Base-by-base conservation (phyloP, 2,797 vertebrate genomes). In the Macrochelys suwanniensis region DNA sequence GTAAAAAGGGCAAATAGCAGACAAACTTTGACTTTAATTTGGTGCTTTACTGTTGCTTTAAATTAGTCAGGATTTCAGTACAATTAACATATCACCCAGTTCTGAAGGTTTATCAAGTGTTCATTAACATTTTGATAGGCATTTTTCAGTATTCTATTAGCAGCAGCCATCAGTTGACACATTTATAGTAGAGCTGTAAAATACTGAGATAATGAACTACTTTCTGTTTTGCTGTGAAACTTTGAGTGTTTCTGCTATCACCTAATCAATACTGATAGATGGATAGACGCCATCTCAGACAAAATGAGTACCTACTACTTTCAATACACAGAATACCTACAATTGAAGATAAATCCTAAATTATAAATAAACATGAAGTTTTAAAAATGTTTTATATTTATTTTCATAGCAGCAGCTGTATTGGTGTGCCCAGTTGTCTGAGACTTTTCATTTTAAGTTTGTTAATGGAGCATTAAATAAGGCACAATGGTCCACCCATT, bases 61-160 rank as follows among this genome's bases (percentile, higher is more conserved):
- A 45, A 45, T 26, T 45, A 25, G 71, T 76, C 42, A 76, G 5
- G 37, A 25, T 76, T 76, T 76, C 42, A 45, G 25, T 76, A 37
- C 37, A n/a, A 33, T 65, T n/a, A n/a, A 65, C 7, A 4, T 65
- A n/a, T 65, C 61, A 76, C 6, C 23, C 25, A 76, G 23, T 26
- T 76, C 37, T 76, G 23, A 76, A 47, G 42, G 23, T 26, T 26
- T 76, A 21, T 76, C 42, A 76, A 17, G 15, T 21, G 59, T 68
- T 21, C 7, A 3, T 45, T 28, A 25, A 13, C 12, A 54, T 10
- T 57, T 83, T 57, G 3, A 10, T 82, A 88, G 45, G 2, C 2
- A 11, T 7, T 93, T 92, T 85, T 84, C 83, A 92, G 15, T 81
- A 76, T 53, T 94, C 45, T 76, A 56, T 42, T 71, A 54, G 23